Evolutionary conservation across 1,140 invertebrate genomes (phyloP).

Genomic region (Drosophila truncata): DNA sequence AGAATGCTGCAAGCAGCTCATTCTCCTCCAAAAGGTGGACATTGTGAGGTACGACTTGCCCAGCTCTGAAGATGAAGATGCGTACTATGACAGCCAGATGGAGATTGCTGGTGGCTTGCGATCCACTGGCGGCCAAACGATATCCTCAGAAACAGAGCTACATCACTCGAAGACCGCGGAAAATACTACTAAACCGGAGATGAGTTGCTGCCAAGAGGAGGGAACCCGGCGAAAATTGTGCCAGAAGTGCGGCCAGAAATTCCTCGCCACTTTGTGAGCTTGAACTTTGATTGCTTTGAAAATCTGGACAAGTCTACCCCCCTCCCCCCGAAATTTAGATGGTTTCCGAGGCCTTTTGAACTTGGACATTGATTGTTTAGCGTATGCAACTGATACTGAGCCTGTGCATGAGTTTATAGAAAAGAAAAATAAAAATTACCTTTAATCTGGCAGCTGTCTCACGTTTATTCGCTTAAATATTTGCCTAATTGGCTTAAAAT

Average conservation of each 20-base stretch:
- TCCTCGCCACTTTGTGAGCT: slow-evolving; percentile 38
- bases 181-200: too few relatives aligned
- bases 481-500: slow-evolving; percentile 61
- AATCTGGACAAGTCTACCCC: not conserved
- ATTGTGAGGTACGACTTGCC: slow-evolving; percentile 62
- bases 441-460: slow-evolving; percentile 52
- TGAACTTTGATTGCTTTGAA: not conserved
- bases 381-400: slow-evolving; percentile 2
- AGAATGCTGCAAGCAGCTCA: slow-evolving; percentile 66
- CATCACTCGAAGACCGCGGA: not conserved
- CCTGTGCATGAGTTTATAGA: not conserved
- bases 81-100: not conserved
- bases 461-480: not conserved
- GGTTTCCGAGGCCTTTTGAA: not conserved
- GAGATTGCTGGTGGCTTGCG: not conserved
- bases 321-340: not conserved
- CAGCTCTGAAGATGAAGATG: slow-evolving; percentile 58
- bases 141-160: not conserved
- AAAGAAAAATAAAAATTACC: slow-evolving; percentile 18
- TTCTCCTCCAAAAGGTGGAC: slow-evolving; percentile 55
- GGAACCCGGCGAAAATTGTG: slow-evolving; percentile 41
- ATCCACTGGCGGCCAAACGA: slow-evolving; percentile 11
- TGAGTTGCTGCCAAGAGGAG: not conserved
- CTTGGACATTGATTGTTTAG: not conserved
- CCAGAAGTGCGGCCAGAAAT: slow-evolving; percentile 57